These are phyloP conservation scores for Kuschelorhynchus macadamiae DNA, from an alignment of 2,888 invertebrate genomes.

Conservation along the genomic window DNA sequence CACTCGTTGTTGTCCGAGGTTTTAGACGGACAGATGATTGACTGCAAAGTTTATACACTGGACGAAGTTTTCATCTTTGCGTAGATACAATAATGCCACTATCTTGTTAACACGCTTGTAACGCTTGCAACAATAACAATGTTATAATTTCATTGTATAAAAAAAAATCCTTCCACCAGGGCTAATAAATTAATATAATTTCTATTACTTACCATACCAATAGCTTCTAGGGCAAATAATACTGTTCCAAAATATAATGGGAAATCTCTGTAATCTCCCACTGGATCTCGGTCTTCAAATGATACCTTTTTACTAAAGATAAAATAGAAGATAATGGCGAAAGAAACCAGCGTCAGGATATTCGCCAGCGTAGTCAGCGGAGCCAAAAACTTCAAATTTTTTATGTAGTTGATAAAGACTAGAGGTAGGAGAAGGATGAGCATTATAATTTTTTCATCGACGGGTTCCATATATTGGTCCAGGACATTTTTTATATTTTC, in stretches of 20 bases:
- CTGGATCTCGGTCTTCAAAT: constrained; percentile 68
- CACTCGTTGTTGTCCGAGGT: no score
- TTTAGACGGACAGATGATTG: no score
- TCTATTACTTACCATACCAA: constrained; percentile 74
- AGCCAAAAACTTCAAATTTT: constrained; percentile 83
- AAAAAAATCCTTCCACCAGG: no score
- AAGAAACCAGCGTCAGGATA: constrained; percentile 81
- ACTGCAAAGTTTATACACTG: no score
- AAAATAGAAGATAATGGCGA: constrained; percentile 81
- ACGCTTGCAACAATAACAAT: no score
- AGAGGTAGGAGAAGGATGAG: constrained; percentile 79
- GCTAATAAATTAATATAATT: no score
- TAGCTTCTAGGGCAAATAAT: constrained; percentile 88
- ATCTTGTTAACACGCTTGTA: no score
- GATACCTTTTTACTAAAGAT: constrained; percentile 76
- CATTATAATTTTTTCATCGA: constrained; percentile 70
- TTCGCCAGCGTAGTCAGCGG: constrained; percentile 89
- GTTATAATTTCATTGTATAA: no score
- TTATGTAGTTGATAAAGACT: constrained; percentile 79
- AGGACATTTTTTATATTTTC: constrained; percentile 81
- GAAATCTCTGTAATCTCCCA: constrained; percentile 71
- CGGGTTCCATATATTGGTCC: constrained; percentile 33
- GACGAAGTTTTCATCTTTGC: no score
- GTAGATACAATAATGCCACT: no score
- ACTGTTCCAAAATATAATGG: constrained; percentile 91